Base-by-base conservation (phyloP, 1,140 invertebrate species). In the Oncopodura yosiiana region DNA sequence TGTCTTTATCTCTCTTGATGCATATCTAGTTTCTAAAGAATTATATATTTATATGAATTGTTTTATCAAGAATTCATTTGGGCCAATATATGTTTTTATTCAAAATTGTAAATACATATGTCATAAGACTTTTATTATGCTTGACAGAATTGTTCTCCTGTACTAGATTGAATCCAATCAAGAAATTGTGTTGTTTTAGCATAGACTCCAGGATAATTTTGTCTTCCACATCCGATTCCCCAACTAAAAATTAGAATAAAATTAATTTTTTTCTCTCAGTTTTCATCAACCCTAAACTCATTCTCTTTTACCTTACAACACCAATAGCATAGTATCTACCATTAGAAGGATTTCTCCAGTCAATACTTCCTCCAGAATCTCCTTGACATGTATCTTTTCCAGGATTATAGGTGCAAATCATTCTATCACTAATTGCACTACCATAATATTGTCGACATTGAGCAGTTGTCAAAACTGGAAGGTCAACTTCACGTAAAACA, bases 141-240 rank as follows among this genome's bases (percentile, higher is more conserved):
- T n/a, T n/a, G n/a, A n/a, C 16, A 26, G 23, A 23, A 44, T 4
- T 18, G 21, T 12, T 50, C 41, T 46, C 58, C 58, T 8, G 59
- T 56, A 66, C 84, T 85, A 66, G 81, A 82, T 45, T 74, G 73
- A 63, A 89, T 87, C 87, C 87, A 90, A 11, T 78, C 77, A 61
- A 85, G 68, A 70, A 85, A 87, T 66, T 81, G 73, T 14, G 81
- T 79, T 29, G 87, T 79, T 58, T 83, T 74, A 0, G 83, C 84
- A 69, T 92, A 92, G 1, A 92, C 88, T 11, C 91, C 91, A 1
- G 91, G 91, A 71, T 86, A 88, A 69, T 87, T 82, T 21, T 83
- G 83, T 73, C 90, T 84, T 6, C 89, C 91, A 68, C 91, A 94
- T 2, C 56, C 56, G 23, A 91, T 88, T 23, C 93, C 93, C 86